phyloP scores from a whole-genome alignment of 2,797 vertebrate genomes.

The Propithecus perrieri region DNA sequence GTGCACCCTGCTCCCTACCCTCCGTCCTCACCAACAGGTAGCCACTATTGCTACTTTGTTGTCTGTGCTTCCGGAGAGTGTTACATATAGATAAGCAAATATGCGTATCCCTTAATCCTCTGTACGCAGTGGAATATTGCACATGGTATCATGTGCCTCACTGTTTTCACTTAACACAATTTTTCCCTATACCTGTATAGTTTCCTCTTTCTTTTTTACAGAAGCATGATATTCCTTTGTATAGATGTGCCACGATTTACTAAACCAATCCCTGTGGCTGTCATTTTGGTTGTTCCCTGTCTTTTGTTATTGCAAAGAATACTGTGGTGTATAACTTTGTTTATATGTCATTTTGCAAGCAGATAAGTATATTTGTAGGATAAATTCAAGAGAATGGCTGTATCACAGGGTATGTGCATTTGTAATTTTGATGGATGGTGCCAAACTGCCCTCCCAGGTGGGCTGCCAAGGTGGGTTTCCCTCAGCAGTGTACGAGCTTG shows the following conservation, averaged over 20 bases:
- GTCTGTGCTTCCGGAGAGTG: background rate
- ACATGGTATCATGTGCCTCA: background rate
- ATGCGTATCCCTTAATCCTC: background rate
- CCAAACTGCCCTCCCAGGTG: background rate
- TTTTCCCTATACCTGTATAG: background rate
- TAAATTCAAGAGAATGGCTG: background rate
- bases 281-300: background rate
- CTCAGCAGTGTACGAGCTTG: rapidly evolving
- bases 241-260: background rate
- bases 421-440: background rate
- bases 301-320: background rate
- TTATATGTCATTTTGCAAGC: background rate
- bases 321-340: background rate
- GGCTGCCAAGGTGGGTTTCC: background rate
- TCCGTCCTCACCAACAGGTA: background rate
- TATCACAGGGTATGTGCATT: background rate
- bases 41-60: background rate
- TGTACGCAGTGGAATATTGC: background rate
- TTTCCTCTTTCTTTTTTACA: background rate
- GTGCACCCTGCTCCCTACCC: background rate
- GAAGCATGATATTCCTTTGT: background rate
- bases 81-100: background rate
- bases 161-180: background rate
- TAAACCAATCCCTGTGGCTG: background rate
- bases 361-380: background rate